Base-by-base conservation (phyloP, 2,113 vertebrate genomes). In the Nicator chloris region DNA sequence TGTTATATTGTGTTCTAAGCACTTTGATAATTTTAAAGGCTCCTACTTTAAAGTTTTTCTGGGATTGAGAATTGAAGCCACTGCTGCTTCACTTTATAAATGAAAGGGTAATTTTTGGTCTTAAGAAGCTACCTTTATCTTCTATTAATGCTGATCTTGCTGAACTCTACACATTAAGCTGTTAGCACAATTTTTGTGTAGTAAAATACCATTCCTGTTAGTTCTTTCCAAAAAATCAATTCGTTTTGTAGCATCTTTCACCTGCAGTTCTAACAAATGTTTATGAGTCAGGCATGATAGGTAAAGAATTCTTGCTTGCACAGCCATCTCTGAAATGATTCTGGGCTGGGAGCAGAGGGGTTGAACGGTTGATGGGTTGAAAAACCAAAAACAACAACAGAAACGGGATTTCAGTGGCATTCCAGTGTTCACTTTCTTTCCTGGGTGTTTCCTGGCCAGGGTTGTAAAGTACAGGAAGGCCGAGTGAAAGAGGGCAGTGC, bases 51-150 rank as follows among this genome's bases (percentile, higher is more conserved):
- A 57, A 33, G 18, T 79, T 93, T 75, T n/a, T 35, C n/a, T 16
- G 6, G 37, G 54, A 61, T 28, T 78, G 78, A 69, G 70, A 82
- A 49, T 21, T 45, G 24, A 77, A 91, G 39, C 66, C 2, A 81
- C 86, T 70, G 39, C 33, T 90, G 15, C 31, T 83, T 83, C 33
- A 3, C 30, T 83, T 82, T 7, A 72, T 65, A 82, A 65, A 61
- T 57, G 20, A 39, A 76, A 65, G 15, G 30, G 31, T 87, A 50
- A 69, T 68, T 91, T 86, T 82, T 57, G 8, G 31, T 37, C 61
- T 95, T 65, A 80, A 87, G 70, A 61, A 49, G 37, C 35, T 91
- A 2, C 21, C 33, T 95, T 64, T 91, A 45, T 76, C 28, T 69
- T 53, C 65, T 27, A 5, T 53, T 66, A 78, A 49, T 53, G 64